Conservation (phyloP, 2,113 vertebrate genomes). For the Equus quagga region DNA sequence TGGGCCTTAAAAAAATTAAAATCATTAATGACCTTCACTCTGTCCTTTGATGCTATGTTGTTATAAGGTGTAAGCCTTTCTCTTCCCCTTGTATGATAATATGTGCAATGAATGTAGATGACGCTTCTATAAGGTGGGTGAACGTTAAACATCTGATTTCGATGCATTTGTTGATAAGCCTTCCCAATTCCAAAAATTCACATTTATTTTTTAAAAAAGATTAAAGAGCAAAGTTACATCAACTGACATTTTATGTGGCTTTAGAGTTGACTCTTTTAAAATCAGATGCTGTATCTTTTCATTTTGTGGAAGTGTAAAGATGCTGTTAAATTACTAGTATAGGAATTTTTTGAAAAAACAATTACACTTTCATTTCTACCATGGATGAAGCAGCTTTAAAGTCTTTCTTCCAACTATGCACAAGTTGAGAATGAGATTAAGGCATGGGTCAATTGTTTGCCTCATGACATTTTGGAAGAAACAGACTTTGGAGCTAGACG, state of each 20-base stretch:
- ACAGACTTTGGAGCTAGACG: neutral
- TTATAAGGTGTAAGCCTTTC: slow-evolving; percentile 71
- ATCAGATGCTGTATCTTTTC: neutral
- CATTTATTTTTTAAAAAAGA: slow-evolving; percentile 23
- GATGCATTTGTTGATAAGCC: slow-evolving; percentile 2
- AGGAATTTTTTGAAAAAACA: neutral
- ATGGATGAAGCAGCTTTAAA: neutral
- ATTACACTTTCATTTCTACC: neutral
- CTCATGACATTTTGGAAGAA: neutral
- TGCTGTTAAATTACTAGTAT: neutral
- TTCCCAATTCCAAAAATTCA: neutral
- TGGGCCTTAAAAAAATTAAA: slow-evolving; percentile 85
- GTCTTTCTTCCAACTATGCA: neutral
- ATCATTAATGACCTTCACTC: slow-evolving; percentile 81
- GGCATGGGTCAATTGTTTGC: neutral
- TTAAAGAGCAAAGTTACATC: neutral
- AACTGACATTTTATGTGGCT: neutral
- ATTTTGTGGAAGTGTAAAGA: neutral
- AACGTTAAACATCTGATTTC: slow-evolving; percentile 64
- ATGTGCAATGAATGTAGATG: slow-evolving; percentile 75
- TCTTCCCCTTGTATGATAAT: slow-evolving; percentile 69
- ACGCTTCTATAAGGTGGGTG: slow-evolving; percentile 79
- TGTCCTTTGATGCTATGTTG: slow-evolving; percentile 80
- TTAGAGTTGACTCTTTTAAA: slow-evolving; percentile 41
- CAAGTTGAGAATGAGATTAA: neutral